These are phyloP conservation scores for Oophaga sylvatica DNA, from an alignment of 2,797 vertebrate species.

Conservation along the genomic window DNA sequence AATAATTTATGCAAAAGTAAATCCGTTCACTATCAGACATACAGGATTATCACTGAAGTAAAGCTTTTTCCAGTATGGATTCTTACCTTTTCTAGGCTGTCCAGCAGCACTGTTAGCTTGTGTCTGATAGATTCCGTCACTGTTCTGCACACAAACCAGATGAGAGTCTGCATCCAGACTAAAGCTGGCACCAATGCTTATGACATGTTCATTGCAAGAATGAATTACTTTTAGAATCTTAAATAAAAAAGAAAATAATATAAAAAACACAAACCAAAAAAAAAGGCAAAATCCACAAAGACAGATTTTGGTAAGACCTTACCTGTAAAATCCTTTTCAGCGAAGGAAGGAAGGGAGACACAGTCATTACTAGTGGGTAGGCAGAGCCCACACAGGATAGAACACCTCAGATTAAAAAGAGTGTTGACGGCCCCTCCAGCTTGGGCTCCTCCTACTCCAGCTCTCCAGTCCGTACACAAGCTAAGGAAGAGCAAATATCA, in stretches of 20 bases:
- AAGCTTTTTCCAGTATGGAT: neutral
- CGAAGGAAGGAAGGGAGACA: no score
- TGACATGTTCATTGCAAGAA: slow-evolving; percentile 90
- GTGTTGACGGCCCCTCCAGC: no score
- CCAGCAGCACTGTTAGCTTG: slow-evolving; percentile 86
- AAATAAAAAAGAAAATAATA: slow-evolving; percentile 24
- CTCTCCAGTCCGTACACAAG: no score
- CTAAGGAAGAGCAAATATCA: no score
- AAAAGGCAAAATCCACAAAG: no score
- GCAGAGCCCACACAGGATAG: no score
- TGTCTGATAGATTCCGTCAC: slow-evolving; percentile 87
- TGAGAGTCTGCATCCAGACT: slow-evolving; percentile 90
- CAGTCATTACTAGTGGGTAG: no score
- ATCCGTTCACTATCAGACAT: neutral
- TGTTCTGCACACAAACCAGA: slow-evolving; percentile 89
- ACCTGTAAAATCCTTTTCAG: no score
- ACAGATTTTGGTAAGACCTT: no score
- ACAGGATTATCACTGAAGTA: neutral
- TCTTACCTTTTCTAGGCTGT: slow-evolving; percentile 84
- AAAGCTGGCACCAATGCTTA: slow-evolving; percentile 90
- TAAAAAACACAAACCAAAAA: neutral
- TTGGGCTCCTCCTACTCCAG: no score
- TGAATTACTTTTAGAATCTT: slow-evolving; percentile 90
- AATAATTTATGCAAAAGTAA: neutral
- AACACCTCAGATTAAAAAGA: no score